These are phyloP conservation scores for Luperina testacea DNA, from an alignment of 2,888 invertebrate species.

Conservation along the genomic window DNA sequence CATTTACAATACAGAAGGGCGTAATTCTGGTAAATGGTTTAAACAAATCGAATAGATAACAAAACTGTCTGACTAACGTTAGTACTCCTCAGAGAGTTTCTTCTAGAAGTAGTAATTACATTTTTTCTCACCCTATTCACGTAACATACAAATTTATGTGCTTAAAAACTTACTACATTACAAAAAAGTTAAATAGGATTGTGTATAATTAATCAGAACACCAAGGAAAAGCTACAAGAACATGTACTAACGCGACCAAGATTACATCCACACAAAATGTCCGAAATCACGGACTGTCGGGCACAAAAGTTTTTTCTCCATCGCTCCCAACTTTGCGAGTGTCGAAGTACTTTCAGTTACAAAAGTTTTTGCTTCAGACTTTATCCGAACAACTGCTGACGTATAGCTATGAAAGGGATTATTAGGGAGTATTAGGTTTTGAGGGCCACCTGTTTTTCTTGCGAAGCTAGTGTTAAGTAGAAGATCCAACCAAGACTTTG, in stretches of 20 bases:
- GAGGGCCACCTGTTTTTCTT: conserved; percentile 33
- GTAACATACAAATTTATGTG: conserved; percentile 30
- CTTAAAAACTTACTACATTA: conserved; percentile 30
- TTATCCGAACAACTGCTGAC: conserved; percentile 60
- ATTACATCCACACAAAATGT: conserved; percentile 53
- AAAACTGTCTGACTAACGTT: conserved; percentile 12
- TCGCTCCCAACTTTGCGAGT: conserved; percentile 57
- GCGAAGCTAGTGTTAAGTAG: conserved; percentile 6
- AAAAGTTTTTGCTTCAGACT: conserved; percentile 50
- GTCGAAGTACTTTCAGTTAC: conserved; percentile 60
- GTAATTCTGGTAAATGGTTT: background rate
- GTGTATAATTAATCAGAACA: conserved; percentile 45
- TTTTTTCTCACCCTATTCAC: conserved; percentile 26
- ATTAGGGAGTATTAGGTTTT: conserved; percentile 42
- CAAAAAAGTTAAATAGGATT: conserved; percentile 44
- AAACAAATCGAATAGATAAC: conserved; percentile 11
- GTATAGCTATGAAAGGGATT: conserved; percentile 51
- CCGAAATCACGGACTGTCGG: conserved; percentile 55
- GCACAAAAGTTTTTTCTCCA: conserved; percentile 57
- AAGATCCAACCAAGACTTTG: background rate
- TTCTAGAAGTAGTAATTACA: conserved; percentile 35
- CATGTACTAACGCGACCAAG: conserved; percentile 34
- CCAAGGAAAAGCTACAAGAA: conserved; percentile 28
- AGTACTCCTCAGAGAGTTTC: background rate
- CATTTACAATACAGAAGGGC: background rate